Percentiles rank a stretch among this genome's conserved stretches.
Conservation (phyloP, 2,113 vertebrate species). For the Gracilinanus agilis region DNA sequence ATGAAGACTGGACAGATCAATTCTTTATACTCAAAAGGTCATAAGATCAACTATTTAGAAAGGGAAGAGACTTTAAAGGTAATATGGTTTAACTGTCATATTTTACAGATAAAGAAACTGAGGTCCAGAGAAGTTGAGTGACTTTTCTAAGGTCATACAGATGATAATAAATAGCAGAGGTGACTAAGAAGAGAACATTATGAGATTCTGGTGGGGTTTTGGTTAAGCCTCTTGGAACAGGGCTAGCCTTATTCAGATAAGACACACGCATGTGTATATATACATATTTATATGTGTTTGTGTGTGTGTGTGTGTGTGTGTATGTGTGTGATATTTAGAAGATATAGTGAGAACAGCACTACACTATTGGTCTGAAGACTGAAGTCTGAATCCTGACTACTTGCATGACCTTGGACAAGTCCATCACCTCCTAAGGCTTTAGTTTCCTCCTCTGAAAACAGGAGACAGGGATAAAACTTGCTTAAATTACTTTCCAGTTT, state of each 20-base stretch:
- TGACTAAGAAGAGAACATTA: slow-evolving; percentile 62
- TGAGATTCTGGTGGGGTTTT: slow-evolving; percentile 51
- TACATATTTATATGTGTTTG: too few species aligned
- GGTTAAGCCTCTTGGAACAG: slow-evolving; percentile 69
- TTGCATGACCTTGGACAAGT: neutral
- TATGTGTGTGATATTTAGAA: too few species aligned
- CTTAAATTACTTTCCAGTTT: neutral
- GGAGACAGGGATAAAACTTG: neutral
- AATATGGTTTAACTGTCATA: neutral
- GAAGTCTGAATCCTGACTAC: neutral
- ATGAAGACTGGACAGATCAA: neutral
- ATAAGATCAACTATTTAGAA: neutral
- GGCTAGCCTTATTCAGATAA: slow-evolving; percentile 42
- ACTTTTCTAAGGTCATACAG: neutral
- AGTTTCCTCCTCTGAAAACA: neutral
- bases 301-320: too few species aligned
- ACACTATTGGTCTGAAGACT: neutral
- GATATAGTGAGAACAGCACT: neutral
- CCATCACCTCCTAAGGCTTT: neutral
- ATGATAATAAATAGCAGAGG: neutral
- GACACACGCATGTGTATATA: neutral
- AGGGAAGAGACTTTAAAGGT: neutral
- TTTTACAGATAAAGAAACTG: neutral
- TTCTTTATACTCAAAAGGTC: neutral
- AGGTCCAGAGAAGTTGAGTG: neutral